Conservation (phyloP, 2,888 invertebrate genomes). For the Hirtodrosophila trivittata region DNA sequence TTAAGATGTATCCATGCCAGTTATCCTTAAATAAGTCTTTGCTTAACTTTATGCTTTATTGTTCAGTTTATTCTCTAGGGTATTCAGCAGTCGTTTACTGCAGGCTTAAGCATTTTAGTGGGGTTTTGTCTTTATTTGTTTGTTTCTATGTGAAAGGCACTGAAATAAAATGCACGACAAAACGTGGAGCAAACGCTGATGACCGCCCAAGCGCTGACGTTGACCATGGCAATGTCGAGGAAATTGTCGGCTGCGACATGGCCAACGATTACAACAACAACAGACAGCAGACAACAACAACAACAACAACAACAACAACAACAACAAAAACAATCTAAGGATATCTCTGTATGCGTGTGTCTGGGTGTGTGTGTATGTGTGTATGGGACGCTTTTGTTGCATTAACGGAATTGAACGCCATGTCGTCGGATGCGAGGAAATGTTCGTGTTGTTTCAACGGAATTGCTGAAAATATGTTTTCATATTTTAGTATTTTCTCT, state of each 20-base stretch:
- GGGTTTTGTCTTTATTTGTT: conserved; percentile 29
- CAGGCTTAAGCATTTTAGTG: background rate
- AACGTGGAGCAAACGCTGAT: conserved; percentile 57
- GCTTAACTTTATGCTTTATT: too few species aligned
- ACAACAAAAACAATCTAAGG: conserved; percentile 31
- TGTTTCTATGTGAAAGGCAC: conserved; percentile 31
- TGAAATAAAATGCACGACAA: conserved; percentile 65
- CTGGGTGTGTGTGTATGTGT: conserved; percentile 14
- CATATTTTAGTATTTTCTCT: conserved; percentile 40
- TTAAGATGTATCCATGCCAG: too few species aligned
- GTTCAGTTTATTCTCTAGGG: too few species aligned
- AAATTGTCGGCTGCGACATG: conserved; percentile 43
- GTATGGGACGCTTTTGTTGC: conserved; percentile 56
- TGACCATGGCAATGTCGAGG: conserved; percentile 53
- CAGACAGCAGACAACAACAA: too few species aligned
- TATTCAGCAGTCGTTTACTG: conserved; percentile 2
- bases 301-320: conserved; percentile 38
- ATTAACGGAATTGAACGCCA: conserved; percentile 78
- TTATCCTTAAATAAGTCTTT: too few species aligned
- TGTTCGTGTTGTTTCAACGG: conserved; percentile 67
- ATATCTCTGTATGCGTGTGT: conserved; percentile 2
- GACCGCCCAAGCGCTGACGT: conserved; percentile 37
- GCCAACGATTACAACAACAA: conserved; percentile 58
- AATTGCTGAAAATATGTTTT: conserved; percentile 65
- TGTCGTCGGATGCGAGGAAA: conserved; percentile 77